Evolutionary conservation across 2,113 vertebrate genomes (phyloP).

Genomic region (Hemicordylus capensis): DNA sequence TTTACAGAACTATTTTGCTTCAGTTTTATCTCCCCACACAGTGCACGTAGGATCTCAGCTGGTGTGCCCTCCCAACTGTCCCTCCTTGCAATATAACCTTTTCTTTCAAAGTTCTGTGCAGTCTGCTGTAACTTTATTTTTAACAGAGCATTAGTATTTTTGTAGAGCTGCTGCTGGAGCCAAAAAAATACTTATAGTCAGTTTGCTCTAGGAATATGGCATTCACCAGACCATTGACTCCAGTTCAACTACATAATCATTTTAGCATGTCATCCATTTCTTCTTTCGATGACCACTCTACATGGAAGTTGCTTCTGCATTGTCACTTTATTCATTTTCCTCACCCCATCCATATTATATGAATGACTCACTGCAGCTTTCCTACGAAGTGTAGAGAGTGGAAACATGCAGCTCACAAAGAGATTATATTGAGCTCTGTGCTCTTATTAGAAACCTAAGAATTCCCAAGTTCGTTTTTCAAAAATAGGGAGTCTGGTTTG

Average conservation of each 20-base stretch:
- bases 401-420: background rate
- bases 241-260: background rate
- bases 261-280: background rate
- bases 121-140: background rate
- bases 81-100: background rate
- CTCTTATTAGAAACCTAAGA: background rate
- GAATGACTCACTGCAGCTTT: background rate
- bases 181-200: background rate
- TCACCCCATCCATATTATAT: background rate
- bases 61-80: background rate
- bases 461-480: background rate
- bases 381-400: background rate
- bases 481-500: background rate
- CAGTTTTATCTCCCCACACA: background rate
- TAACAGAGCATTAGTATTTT: background rate
- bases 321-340: background rate
- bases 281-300: background rate
- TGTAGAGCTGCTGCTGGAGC: background rate
- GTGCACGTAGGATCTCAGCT: background rate
- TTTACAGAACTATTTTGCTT: conserved; percentile 11
- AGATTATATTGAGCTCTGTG: background rate
- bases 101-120: background rate
- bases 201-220: background rate
- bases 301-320: background rate
- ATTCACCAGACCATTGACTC: background rate